Conservation (phyloP, 2,113 vertebrate species). For the Paramormyrops kingsleyae region DNA sequence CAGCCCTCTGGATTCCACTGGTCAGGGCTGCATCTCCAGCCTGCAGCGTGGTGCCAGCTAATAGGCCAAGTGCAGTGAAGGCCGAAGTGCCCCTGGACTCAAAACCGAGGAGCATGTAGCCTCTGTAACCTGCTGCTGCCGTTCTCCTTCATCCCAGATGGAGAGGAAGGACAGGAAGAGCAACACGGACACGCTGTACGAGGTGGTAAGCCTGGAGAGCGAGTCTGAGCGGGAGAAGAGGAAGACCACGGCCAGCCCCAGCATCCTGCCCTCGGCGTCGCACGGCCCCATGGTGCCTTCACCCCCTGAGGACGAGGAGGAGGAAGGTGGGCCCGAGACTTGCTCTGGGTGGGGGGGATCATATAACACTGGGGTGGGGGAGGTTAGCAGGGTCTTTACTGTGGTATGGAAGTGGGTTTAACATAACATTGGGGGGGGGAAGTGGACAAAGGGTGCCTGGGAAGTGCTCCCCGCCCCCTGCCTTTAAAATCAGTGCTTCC, state of each 20-base stretch:
- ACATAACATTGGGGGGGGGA: not conserved
- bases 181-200: constrained; percentile 83
- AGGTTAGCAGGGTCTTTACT: not conserved
- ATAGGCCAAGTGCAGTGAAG: not conserved
- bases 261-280: constrained; percentile 65
- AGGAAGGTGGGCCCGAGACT: constrained; percentile 72
- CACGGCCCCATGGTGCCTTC: constrained; percentile 81
- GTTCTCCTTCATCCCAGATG: constrained; percentile 55
- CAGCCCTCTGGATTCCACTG: not conserved
- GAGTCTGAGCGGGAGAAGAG: constrained; percentile 84
- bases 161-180: constrained; percentile 89
- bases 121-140: not conserved
- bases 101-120: not conserved
- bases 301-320: constrained; percentile 94
- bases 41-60: not conserved
- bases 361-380: not conserved
- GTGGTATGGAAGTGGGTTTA: not conserved
- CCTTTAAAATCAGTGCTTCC: no score
- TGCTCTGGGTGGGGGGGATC: not conserved
- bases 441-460: not conserved
- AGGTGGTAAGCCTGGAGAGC: constrained; percentile 90
- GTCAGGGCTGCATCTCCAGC: not conserved
- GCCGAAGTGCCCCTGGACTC: not conserved
- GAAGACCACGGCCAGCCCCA: constrained; percentile 89
- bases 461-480: not conserved